Percentiles rank a stretch among this genome's conserved stretches.
phyloP scores from a whole-genome alignment of 2,113 vertebrate genomes.

The Platichthys flesus region DNA sequence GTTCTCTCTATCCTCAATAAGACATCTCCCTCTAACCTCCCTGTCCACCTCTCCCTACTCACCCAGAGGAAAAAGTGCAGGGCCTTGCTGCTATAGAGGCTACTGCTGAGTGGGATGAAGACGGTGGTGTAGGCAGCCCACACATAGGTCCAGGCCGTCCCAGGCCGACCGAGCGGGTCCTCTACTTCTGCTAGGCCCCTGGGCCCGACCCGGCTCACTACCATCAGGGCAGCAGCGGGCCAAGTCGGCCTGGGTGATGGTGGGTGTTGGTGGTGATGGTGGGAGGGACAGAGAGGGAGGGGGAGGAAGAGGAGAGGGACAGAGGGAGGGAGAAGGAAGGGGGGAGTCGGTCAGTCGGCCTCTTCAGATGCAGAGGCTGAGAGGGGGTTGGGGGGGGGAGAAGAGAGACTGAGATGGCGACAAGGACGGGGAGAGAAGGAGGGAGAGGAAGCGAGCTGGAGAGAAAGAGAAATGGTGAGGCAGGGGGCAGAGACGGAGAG shows the following conservation, averaged over 20 bases:
- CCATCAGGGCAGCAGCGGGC: slow-evolving; percentile 64
- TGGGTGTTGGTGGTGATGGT: slow-evolving; percentile 16
- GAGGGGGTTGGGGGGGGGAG: not conserved
- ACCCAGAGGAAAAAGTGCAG: slow-evolving; percentile 85
- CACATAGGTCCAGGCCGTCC: slow-evolving; percentile 74
- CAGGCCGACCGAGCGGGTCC: slow-evolving; percentile 48
- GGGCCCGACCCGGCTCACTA: slow-evolving; percentile 78
- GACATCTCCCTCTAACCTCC: not conserved
- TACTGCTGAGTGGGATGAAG: slow-evolving; percentile 85
- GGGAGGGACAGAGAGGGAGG: slow-evolving; percentile 46
- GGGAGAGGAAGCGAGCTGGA: slow-evolving; percentile 60
- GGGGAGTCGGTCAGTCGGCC: slow-evolving; percentile 54
- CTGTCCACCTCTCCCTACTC: slow-evolving; percentile 49
- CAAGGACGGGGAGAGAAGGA: slow-evolving; percentile 56
- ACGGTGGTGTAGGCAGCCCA: slow-evolving; percentile 83
- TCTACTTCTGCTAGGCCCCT: slow-evolving; percentile 74
- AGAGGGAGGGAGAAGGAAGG: slow-evolving; percentile 37
- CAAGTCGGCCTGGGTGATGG: slow-evolving; percentile 46
- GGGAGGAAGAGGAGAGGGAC: slow-evolving; percentile 49
- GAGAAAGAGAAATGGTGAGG: slow-evolving; percentile 65
- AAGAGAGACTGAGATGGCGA: slow-evolving; percentile 48
- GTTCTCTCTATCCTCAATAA: not conserved
- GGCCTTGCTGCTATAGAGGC: slow-evolving; percentile 83
- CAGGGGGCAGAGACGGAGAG: slow-evolving; percentile 54
- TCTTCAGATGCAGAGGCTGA: slow-evolving; percentile 52